A percentile compares a stretch with the other conserved stretches of the same genome.
phyloP scores from a whole-genome alignment of 92 coral and sea anemone genomes.

The Micromussa lordhowensis region DNA sequence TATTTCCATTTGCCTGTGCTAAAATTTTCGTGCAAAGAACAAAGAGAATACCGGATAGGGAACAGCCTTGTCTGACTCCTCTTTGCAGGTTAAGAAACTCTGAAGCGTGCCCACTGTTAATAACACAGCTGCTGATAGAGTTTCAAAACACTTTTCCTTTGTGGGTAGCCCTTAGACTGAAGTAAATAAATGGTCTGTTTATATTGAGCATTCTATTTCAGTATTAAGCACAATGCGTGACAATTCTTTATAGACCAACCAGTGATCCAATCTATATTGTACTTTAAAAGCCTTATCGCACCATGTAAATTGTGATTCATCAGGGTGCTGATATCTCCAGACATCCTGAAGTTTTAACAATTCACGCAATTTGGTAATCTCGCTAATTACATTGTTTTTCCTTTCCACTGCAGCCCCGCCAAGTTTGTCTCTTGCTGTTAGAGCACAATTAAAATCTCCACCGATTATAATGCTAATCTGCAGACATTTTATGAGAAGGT shows the following conservation, averaged over 20 bases:
- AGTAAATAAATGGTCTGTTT: too few species aligned
- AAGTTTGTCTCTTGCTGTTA: conserved; percentile 1
- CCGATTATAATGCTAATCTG: too few species aligned
- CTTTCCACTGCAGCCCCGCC: conserved; percentile 20
- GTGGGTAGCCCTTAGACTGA: neutral
- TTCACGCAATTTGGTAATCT: neutral
- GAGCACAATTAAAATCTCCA: neutral
- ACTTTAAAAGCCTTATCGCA: neutral
- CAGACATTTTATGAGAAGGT: too few species aligned
- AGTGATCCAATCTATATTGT: neutral
- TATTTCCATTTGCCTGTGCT: conserved; percentile 8
- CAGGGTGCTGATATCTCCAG: conserved; percentile 10
- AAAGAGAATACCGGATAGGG: conserved; percentile 5
- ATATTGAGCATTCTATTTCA: neutral
- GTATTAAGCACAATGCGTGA: too few species aligned
- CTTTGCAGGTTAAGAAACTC: neutral
- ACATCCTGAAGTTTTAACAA: neutral
- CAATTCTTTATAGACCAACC: neutral
- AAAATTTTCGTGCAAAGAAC: conserved; percentile 8
- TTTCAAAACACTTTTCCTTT: neutral
- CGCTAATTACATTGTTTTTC: conserved; percentile 15
- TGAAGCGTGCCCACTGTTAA: neutral
- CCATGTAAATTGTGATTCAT: neutral
- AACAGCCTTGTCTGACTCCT: conserved; percentile 24
- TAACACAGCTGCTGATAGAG: neutral